Conservation (phyloP, 2,888 invertebrate species). For the Drosophila testacea region DNA sequence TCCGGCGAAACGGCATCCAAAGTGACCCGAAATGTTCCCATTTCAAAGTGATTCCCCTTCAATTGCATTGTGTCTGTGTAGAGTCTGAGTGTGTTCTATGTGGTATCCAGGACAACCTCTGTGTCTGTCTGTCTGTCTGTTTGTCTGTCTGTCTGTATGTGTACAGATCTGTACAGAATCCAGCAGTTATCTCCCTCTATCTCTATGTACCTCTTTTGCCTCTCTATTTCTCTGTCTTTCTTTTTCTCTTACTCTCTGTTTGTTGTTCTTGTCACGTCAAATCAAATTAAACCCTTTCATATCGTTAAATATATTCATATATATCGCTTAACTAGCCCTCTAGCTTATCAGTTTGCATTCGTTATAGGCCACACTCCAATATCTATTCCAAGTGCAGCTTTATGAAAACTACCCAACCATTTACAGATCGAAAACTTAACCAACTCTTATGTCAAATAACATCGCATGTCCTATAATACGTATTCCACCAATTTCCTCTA, state of each 20-base stretch:
- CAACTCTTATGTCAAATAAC: constrained; percentile 26
- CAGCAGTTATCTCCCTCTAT: constrained; percentile 14
- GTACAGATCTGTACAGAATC: constrained; percentile 1
- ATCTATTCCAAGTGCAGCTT: constrained; percentile 18
- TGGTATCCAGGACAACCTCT: constrained; percentile 37
- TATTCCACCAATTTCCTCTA: neutral
- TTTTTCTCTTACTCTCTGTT: constrained; percentile 43
- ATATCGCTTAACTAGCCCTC: constrained; percentile 20
- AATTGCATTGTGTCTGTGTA: constrained; percentile 74
- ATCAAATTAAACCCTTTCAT: constrained; percentile 11
- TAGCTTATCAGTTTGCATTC: constrained; percentile 16
- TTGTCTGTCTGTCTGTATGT: neutral
- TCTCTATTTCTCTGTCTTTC: constrained; percentile 6
- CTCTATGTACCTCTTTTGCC: constrained; percentile 10
- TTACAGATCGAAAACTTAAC: constrained; percentile 42
- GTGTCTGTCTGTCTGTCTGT: constrained; percentile 39
- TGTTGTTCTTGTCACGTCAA: constrained; percentile 68
- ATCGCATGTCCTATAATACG: constrained; percentile 36
- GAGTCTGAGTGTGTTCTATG: constrained; percentile 53
- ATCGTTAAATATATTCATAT: constrained; percentile 8
- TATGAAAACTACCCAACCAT: constrained; percentile 20
- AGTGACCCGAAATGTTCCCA: neutral
- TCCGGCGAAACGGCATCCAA: constrained; percentile 9
- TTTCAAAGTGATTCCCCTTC: constrained; percentile 19
- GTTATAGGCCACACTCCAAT: constrained; percentile 33